Evolutionary conservation across 2,113 vertebrate species (phyloP), one percentile per base, ranked within the genome.

Genomic region (Garra rufa): DNA sequence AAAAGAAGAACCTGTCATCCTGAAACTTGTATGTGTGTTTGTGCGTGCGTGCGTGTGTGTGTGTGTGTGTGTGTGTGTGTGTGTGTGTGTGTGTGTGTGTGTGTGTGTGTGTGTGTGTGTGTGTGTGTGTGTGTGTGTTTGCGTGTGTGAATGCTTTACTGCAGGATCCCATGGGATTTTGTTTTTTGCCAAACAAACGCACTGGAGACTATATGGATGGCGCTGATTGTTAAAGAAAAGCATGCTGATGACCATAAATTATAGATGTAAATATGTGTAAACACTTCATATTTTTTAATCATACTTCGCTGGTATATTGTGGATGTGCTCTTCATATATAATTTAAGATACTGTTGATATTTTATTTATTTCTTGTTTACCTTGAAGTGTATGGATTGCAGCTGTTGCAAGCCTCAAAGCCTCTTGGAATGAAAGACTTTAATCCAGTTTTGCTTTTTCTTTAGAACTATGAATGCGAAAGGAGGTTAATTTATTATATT

Each of bases 291-390:
- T 63, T 70, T 59, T 21, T 73, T 44, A 67, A 84, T 63, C 34
- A 63, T 24, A 44, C 77, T 28, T 59, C 2, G 83, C 71, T 82
- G 71, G 55, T 14, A 73, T 81, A 46, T 74, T 41, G 70, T 70
- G 50, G 71, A 69, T 43, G 71, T 83, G 70, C 28, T 19, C 28
- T 77, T 44, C 61, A 50, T 52, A 34, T 38, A 41, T 75, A 52
- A 83, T 69, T 67, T 46, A 63, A 46, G 70, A 81, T 55, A 69
- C 50, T 83, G 81, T 9, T 69, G 17, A 19, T 87, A 44, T 78
- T 82, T 85, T 48, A 81, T 57, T 85, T 84, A 44, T 76, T 87
- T 76, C 3, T 46, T 69, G 50, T 65, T 80, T 17, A 63, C 76
- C 41, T 67, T 81, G 9, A 85, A 71, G 50, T 83, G 21, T 46